Base-by-base conservation (phyloP, 2,888 invertebrate genomes). In the Drosophila neonasuta region DNA sequence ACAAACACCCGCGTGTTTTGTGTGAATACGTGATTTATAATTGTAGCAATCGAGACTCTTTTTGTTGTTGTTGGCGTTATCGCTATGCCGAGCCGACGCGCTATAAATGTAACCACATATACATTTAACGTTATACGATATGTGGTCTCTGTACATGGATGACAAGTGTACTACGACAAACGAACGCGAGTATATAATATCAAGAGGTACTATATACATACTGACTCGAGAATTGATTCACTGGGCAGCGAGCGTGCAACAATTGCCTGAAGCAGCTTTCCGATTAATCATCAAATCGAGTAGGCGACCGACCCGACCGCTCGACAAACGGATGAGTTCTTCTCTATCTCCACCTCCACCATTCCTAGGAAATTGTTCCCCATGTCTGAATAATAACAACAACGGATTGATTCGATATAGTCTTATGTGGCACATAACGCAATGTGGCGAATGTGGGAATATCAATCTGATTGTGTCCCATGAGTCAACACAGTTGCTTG, bases 241-340 rank as follows among this genome's bases (percentile, higher is more conserved):
- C 65, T 49, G 39, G 17, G 24, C 20, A 9, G 56, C n/a, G 52
- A 57, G 20, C 46, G 57, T 48, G 9, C 10, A 64, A 36, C 75
- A 62, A 59, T 73, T 68, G 73, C 9, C 41, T 30, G 29, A 51
- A 58, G 41, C 67, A 66, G 59, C 39, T 66, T 60, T 67, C 30
- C 44, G 71, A 74, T 74, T 74, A 76, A 76, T 74, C 74, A 74
- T 64, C 76, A 17, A 42, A 39, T 20, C 39, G 56, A 32, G 32
- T 41, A 6, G 45, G 7, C 4, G 32, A 10, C 11, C 32, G 3
- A 10, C 32, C 3, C 32, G 3, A 10, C 32, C 3, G 32, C 11
- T 32, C 32, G 32, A 32, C 32, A 32, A 32, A 32, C 41, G 32
- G 51, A 57, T 71, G 54, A 46, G 11, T 46, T 34, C 8, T 13